Conservation (phyloP, 2,113 vertebrate genomes). For the Dromiciops gliroides region DNA sequence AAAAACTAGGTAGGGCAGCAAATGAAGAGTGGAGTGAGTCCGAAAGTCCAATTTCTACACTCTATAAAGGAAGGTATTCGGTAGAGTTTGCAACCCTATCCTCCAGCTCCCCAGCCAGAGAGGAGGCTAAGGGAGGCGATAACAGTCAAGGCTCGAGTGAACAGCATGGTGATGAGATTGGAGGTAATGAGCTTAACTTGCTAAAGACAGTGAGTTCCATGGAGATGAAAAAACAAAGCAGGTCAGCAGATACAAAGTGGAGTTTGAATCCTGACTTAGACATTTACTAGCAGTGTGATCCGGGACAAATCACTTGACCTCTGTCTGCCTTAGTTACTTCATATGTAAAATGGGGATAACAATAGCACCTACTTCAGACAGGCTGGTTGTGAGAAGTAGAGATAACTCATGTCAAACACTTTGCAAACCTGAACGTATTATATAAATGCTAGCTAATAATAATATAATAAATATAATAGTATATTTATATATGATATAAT, state of each 20-base stretch:
- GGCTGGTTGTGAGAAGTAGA: background rate
- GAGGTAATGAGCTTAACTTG: background rate
- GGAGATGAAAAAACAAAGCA: background rate
- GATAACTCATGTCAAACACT: background rate
- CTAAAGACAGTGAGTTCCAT: background rate
- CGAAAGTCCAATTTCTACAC: too few relatives aligned
- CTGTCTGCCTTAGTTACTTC: background rate
- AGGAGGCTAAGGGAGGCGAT: background rate
- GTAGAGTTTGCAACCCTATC: too few relatives aligned
- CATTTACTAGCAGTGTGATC: background rate
- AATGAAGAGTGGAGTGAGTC: too few relatives aligned
- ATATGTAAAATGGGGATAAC: background rate
- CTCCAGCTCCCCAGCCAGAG: background rate
- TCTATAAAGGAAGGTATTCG: too few relatives aligned
- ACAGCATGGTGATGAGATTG: background rate
- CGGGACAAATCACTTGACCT: background rate
- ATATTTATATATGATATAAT: background rate
- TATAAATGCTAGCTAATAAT: background rate
- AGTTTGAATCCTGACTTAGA: background rate
- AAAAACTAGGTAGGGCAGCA: too few relatives aligned
- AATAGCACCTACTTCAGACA: background rate
- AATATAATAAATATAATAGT: background rate
- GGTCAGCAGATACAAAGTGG: background rate
- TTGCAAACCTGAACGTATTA: background rate
- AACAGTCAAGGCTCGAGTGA: background rate